Evolutionary conservation across 1,140 invertebrate species (phyloP).

Genomic region (Bombus turneri): DNA sequence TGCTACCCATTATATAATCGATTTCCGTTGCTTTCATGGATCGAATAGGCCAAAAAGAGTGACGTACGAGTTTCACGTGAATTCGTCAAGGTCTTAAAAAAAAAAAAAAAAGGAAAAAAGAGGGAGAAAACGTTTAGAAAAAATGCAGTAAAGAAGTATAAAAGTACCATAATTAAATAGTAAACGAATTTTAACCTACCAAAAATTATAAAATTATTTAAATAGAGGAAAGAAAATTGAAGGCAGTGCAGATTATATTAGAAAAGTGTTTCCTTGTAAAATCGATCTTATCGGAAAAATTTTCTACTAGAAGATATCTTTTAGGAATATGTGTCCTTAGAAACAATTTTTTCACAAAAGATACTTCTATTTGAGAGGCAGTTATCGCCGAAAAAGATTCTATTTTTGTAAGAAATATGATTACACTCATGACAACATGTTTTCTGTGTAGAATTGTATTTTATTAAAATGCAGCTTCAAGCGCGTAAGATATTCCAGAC

Average conservation of each 20-base stretch:
- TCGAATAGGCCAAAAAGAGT: neutral
- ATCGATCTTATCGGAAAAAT: neutral
- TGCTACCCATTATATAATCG: constrained; percentile 36
- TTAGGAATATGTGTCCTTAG: neutral
- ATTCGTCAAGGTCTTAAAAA: neutral
- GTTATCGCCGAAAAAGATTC: neutral
- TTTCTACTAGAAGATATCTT: neutral
- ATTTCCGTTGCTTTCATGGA: constrained; percentile 26
- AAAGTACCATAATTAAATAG: no score
- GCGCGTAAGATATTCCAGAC: neutral
- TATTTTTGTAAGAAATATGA: neutral
- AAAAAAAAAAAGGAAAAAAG: neutral
- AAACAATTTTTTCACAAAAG: neutral
- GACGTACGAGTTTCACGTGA: neutral
- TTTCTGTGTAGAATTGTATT: neutral
- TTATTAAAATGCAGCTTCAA: neutral
- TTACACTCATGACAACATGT: neutral
- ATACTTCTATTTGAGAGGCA: neutral
- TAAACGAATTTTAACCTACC: neutral
- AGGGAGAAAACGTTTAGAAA: neutral
- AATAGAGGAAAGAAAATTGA: neutral
- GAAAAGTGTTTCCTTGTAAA: neutral
- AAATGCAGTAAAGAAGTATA: no score
- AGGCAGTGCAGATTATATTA: neutral
- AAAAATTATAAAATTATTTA: neutral